Evolutionary conservation across 2,113 vertebrate species (phyloP).

Genomic region (Macroglossus sobrinus): DNA sequence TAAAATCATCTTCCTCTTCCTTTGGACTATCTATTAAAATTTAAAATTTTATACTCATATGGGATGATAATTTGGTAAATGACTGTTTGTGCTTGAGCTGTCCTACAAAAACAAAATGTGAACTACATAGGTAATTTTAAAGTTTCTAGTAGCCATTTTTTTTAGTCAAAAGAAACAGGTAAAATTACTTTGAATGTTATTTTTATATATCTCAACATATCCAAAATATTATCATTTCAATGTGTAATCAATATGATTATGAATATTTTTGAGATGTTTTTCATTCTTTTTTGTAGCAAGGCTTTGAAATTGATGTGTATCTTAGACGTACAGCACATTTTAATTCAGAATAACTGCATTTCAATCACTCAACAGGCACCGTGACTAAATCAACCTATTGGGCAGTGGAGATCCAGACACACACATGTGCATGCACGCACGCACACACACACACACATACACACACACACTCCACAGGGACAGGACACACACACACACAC

Average conservation of each 20-base stretch:
- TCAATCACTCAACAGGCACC: not conserved
- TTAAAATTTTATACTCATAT: not conserved
- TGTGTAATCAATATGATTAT: not conserved
- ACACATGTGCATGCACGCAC: rapidly evolving
- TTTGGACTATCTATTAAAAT: not conserved
- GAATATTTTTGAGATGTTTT: not conserved
- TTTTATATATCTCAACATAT: not conserved
- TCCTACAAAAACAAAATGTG: not conserved
- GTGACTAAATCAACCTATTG: not conserved
- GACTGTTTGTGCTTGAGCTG: not conserved
- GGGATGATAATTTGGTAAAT: not conserved
- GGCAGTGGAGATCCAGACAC: rapidly evolving
- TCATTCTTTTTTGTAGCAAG: not conserved
- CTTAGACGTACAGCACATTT: not conserved
- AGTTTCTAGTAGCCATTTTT: not conserved
- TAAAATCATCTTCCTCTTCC: not conserved
- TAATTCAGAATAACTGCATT: not conserved
- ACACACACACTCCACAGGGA: not conserved
- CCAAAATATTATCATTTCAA: not conserved
- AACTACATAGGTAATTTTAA: not conserved
- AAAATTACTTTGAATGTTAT: not conserved
- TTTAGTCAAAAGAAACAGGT: not conserved
- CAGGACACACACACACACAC: not conserved
- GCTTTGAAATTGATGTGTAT: not conserved
- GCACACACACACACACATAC: not conserved